A percentile compares a stretch with the other conserved stretches of the same genome.
phyloP scores from a whole-genome alignment of 1,140 invertebrate genomes.

The Drosophila guanche region DNA sequence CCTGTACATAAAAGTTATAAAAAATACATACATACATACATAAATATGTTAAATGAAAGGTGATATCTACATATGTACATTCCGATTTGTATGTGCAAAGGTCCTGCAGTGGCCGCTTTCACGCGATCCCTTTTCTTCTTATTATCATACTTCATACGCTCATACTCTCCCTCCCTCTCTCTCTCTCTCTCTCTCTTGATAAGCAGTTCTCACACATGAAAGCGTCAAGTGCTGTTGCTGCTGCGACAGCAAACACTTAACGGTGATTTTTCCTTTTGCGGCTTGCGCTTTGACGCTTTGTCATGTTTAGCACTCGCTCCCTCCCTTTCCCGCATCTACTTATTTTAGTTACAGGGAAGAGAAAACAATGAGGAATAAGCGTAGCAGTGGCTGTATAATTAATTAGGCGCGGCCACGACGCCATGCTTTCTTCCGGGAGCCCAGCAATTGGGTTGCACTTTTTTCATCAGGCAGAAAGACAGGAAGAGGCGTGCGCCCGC shows the following conservation, averaged over 20 bases:
- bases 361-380: conserved; percentile 4
- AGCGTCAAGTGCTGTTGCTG: conserved; percentile 6
- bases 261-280: conserved; percentile 46
- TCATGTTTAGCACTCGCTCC: conserved; percentile 20
- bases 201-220: conserved; percentile 40
- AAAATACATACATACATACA: too few relatives aligned
- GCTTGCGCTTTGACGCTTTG: conserved; percentile 44
- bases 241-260: conserved; percentile 16
- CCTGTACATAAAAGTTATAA: background rate
- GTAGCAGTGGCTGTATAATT: conserved; percentile 40
- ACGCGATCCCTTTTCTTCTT: too few relatives aligned
- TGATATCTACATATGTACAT: background rate
- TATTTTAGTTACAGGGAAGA: conserved; percentile 8
- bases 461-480: conserved; percentile 5
- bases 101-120: too few relatives aligned
- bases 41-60: background rate
- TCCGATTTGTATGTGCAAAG: too few relatives aligned
- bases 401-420: conserved; percentile 41
- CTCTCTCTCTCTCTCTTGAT: background rate
- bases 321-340: too few relatives aligned
- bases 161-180: background rate
- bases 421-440: conserved; percentile 27
- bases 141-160: background rate
- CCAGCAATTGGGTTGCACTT: conserved; percentile 58
- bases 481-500: background rate